Base-by-base conservation (phyloP, 2,888 invertebrate genomes). In the Agriopis aurantiaria region DNA sequence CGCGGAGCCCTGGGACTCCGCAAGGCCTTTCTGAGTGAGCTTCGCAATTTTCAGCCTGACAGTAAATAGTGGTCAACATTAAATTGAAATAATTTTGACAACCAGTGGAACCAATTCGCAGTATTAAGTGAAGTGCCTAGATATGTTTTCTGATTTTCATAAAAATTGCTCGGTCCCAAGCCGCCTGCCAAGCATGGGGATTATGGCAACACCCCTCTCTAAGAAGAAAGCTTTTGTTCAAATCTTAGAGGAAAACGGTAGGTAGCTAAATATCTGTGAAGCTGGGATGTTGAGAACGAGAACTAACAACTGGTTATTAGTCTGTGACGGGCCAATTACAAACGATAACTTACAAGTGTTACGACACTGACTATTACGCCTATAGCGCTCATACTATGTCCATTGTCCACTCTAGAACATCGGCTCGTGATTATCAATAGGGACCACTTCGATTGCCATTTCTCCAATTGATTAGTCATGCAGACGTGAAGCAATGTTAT, bases 381-480 rank as follows among this genome's bases (percentile, higher is more conserved):
- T 65, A 33, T 59, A 70, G 70, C 53, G n/a, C 57, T 60, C 11
- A 53, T 12, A 33, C 33, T 53, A 40, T 11, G 10, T 33, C 23
- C 11, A 52, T 23, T 33, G 23, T 33, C 46, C 46, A 46, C 58
- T 59, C n/a, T 61, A 69, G 61, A 57, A 61, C 69, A 64, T 63
- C 55, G 59, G 55, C 55, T 57, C 73, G 73, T 75, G 72, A 71
- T 70, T 81, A 82, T 81, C 81, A 79, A 69, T 74, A 71, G 75
- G 76, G 77, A 81, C 78, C 71, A 77, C 80, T 80, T 71, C 75
- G 73, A 80, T 80, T 78, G 77, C 79, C 80, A 82, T 85, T 84
- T 85, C 83, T 82, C 80, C 81, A 80, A 82, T 81, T 76, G 78
- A 82, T 80, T 80, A 79, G 78, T 81, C 80, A 81, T 80, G 78